A percentile compares a stretch with the other conserved stretches of the same genome.
phyloP scores from a whole-genome alignment of 1,140 invertebrate genomes.

The Tyrophagus putrescentiae region DNA sequence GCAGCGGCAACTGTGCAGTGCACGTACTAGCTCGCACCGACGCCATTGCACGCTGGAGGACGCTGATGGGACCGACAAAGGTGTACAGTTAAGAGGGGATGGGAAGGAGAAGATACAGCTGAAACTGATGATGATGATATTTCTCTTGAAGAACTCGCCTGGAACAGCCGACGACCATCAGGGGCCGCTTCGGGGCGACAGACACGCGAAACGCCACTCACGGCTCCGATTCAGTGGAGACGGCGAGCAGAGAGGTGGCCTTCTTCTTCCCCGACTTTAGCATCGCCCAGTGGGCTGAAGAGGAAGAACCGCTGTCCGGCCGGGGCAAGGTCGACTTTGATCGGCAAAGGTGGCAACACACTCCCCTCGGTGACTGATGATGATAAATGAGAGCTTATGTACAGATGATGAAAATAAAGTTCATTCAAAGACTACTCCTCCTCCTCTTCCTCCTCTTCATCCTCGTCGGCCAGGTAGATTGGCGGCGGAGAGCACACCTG shows the following conservation, averaged over 20 bases:
- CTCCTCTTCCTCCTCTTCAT: background rate
- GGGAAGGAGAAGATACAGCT: background rate
- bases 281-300: background rate
- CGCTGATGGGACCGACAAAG: constrained; percentile 73
- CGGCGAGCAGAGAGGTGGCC: constrained; percentile 13
- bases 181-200: constrained; percentile 66
- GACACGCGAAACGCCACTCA: constrained; percentile 83
- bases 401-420: background rate
- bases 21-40: constrained; percentile 57
- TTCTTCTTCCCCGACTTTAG: constrained; percentile 24
- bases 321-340: no score
- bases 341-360: no score
- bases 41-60: constrained; percentile 61
- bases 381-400: no score
- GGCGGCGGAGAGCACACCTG: no score
- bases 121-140: constrained; percentile 27
- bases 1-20: constrained; percentile 61
- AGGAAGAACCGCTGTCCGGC: constrained; percentile 2
- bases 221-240: constrained; percentile 37
- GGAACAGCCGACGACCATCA: constrained; percentile 53
- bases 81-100: constrained; percentile 34
- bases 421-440: background rate
- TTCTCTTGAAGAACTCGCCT: constrained; percentile 63
- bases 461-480: background rate
- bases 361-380: no score